Conservation (phyloP, 92 coral and sea anemone genomes). For the Metridium senile region DNA sequence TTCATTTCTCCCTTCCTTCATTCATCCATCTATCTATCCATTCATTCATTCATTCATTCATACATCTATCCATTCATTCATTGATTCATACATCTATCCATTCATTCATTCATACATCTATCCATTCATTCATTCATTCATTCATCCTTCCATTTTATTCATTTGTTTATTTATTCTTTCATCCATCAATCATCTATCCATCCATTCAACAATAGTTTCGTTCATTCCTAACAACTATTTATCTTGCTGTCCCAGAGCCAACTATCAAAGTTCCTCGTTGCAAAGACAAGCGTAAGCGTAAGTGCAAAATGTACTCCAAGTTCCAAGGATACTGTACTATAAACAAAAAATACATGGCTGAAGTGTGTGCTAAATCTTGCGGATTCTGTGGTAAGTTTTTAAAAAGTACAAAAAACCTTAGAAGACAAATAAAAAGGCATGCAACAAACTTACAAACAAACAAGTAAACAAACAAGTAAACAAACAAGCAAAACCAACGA, state of each 20-base stretch:
- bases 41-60: neutral
- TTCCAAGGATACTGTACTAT: constrained; percentile 46
- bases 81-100: too few relatives aligned
- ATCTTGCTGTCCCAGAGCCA: neutral
- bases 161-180: too few relatives aligned
- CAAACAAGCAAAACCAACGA: too few relatives aligned
- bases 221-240: neutral
- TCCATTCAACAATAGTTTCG: too few relatives aligned
- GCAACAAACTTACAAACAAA: too few relatives aligned
- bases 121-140: too few relatives aligned
- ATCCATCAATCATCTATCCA: too few relatives aligned
- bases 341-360: constrained; percentile 39
- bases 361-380: constrained; percentile 59
- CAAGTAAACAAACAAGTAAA: too few relatives aligned
- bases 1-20: too few relatives aligned
- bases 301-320: constrained; percentile 31
- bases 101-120: too few relatives aligned
- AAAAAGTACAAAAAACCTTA: neutral
- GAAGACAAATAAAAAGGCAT: neutral
- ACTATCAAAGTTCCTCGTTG: constrained; percentile 15
- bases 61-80: too few relatives aligned
- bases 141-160: too few relatives aligned
- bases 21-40: neutral
- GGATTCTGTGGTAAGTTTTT: constrained; percentile 63
- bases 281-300: constrained; percentile 25